These are phyloP conservation scores for Neosilurus hyrtlii DNA, from an alignment of 2,797 vertebrate species.

Conservation along the genomic window DNA sequence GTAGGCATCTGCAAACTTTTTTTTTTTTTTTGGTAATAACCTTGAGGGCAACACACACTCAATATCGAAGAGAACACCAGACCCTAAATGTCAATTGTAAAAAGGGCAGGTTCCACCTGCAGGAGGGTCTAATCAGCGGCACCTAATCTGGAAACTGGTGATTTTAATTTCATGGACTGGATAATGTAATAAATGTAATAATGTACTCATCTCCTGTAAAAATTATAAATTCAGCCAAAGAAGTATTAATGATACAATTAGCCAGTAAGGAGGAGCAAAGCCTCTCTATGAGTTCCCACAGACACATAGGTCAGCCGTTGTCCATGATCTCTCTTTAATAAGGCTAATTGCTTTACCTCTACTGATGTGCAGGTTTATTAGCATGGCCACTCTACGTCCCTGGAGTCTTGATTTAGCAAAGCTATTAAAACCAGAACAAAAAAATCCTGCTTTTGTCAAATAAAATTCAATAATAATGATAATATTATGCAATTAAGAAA, in stretches of 20 bases:
- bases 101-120: too few relatives aligned
- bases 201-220: neutral
- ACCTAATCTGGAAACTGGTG: too few relatives aligned
- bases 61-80: too few relatives aligned
- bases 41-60: too few relatives aligned
- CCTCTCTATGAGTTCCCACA: conserved; percentile 56
- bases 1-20: too few relatives aligned
- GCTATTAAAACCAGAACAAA: conserved; percentile 61
- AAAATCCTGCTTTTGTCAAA: conserved; percentile 21
- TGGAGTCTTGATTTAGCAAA: conserved; percentile 58
- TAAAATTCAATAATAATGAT: neutral
- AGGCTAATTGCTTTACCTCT: conserved; percentile 72
- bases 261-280: conserved; percentile 13
- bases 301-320: conserved; percentile 65
- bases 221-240: neutral
- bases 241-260: conserved; percentile 33
- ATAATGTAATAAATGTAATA: too few relatives aligned
- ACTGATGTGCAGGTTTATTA: conserved; percentile 73
- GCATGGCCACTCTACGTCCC: conserved; percentile 63
- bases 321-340: conserved; percentile 70
- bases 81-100: too few relatives aligned
- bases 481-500: conserved; percentile 12
- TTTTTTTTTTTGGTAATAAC: too few relatives aligned
- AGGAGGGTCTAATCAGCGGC: too few relatives aligned
- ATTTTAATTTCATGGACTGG: too few relatives aligned